These are phyloP conservation scores for Heterohyrax brucei DNA, from an alignment of 2,797 vertebrate genomes.

Conservation along the genomic window DNA sequence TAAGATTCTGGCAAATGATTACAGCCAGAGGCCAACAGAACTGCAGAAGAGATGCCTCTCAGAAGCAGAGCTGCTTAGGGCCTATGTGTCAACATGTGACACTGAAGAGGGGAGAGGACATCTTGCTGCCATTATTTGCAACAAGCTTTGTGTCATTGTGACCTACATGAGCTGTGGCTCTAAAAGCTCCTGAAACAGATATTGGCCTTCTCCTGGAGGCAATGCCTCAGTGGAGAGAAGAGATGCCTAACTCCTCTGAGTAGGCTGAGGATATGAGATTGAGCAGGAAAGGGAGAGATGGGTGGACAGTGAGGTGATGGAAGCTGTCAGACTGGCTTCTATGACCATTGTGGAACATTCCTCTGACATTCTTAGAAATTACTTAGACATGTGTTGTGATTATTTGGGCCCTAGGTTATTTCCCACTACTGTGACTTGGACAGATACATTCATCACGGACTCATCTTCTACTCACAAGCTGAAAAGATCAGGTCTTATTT, in stretches of 20 bases:
- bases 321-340: not conserved
- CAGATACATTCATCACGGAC: not conserved
- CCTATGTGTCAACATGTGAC: not conserved
- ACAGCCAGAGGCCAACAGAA: not conserved
- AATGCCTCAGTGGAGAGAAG: not conserved
- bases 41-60: not conserved
- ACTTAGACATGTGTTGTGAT: not conserved
- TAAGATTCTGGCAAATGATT: not conserved
- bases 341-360: not conserved
- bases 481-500: not conserved
- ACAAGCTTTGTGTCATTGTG: not conserved
- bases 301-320: not conserved
- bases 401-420: not conserved
- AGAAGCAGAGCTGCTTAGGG: not conserved
- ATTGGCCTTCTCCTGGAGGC: not conserved
- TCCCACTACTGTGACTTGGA: not conserved
- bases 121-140: not conserved
- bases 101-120: not conserved
- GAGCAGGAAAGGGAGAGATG: not conserved
- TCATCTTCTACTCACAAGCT: not conserved
- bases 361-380: not conserved
- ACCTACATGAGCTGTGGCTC: not conserved
- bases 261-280: not conserved
- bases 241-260: not conserved
- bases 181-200: not conserved